These are phyloP conservation scores for Brachionus koreanus DNA, from an alignment of 1,140 invertebrate genomes.

Conservation along the genomic window DNA sequence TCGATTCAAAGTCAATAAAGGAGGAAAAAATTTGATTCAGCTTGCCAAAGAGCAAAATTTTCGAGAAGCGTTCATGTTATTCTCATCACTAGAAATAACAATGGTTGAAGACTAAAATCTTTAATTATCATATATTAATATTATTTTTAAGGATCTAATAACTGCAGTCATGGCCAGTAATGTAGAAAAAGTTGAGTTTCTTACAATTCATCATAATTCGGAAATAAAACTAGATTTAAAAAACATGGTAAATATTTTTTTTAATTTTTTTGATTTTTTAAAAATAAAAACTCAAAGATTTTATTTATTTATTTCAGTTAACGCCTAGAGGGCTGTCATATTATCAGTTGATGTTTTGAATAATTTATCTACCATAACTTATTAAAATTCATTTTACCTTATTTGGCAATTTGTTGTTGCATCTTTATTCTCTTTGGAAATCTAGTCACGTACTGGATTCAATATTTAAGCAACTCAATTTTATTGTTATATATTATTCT, in stretches of 20 bases:
- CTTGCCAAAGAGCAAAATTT: constrained; percentile 22
- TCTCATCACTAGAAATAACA: background rate
- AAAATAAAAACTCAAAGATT: no score
- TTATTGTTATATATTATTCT: no score
- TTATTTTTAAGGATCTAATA: constrained; percentile 7
- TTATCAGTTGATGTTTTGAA: no score
- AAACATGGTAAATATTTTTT: constrained; percentile 27
- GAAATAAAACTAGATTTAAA: constrained; percentile 29
- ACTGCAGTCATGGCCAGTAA: constrained; percentile 18
- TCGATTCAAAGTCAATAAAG: background rate
- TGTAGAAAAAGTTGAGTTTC: constrained; percentile 3
- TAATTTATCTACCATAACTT: no score
- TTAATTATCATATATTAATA: background rate
- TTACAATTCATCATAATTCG: background rate
- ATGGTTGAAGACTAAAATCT: background rate
- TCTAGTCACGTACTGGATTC: no score
- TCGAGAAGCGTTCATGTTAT: background rate
- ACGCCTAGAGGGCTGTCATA: no score
- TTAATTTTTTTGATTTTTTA: background rate
- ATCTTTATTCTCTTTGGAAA: no score
- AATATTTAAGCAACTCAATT: no score
- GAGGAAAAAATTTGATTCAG: background rate
- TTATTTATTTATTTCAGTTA: no score
- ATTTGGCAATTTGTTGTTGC: no score
- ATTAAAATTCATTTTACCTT: no score